Conservation (phyloP, 2,113 vertebrate genomes). For the Phaethornis superciliosus region DNA sequence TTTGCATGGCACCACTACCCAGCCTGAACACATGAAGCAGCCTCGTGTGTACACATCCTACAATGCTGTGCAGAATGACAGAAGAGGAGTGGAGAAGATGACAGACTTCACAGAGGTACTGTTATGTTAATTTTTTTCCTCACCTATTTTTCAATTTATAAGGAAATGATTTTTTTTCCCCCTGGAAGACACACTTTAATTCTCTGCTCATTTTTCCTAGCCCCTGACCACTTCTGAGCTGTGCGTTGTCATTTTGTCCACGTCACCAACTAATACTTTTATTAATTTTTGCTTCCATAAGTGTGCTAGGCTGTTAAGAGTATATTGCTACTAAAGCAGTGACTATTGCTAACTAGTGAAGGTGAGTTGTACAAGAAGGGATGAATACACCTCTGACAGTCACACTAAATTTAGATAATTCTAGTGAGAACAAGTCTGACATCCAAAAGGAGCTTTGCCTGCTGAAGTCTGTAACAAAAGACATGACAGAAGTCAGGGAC, state of each 20-base stretch:
- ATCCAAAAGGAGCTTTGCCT: background rate
- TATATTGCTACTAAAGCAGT: background rate
- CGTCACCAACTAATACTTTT: background rate
- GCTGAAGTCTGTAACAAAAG: background rate
- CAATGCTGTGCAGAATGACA: conserved; percentile 95
- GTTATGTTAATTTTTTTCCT: background rate
- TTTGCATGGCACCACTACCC: conserved; percentile 90
- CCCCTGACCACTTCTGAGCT: background rate
- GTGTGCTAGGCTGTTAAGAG: background rate
- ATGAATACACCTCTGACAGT: background rate
- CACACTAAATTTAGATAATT: background rate
- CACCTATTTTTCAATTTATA: background rate
- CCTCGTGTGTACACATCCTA: conserved; percentile 93
- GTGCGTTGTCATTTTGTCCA: background rate
- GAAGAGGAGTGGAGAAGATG: conserved; percentile 92
- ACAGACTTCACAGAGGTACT: conserved; percentile 82
- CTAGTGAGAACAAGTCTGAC: background rate
- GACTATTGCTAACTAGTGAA: background rate
- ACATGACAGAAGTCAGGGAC: background rate
- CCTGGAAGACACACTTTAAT: background rate
- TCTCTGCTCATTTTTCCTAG: background rate
- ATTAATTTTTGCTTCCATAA: background rate
- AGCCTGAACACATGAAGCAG: conserved; percentile 90
- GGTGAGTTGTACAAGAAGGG: background rate
- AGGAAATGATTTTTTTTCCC: background rate